Conservation (phyloP, 2,888 invertebrate species). For the Cancer borealis region DNA sequence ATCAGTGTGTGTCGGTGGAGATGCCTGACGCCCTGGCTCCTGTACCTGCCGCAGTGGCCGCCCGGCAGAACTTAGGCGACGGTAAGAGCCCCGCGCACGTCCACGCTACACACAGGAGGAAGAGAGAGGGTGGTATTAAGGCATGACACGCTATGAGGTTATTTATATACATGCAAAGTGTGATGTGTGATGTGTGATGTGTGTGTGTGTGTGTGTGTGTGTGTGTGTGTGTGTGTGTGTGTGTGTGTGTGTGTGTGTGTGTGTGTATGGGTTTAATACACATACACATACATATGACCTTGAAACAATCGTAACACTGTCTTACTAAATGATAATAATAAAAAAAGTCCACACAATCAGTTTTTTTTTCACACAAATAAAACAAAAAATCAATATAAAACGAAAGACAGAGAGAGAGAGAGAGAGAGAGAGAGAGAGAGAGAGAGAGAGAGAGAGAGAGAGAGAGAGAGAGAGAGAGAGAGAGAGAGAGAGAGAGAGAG, state of each 20-base stretch:
- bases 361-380: too few species aligned
- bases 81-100: neutral
- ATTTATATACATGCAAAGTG: neutral
- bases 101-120: neutral
- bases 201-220: neutral
- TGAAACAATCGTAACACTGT: too few species aligned
- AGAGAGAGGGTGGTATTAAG: neutral
- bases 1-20: neutral
- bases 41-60: neutral
- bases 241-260: conserved; percentile 4
- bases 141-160: neutral
- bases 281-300: too few species aligned
- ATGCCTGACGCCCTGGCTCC: neutral
- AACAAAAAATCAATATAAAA: neutral
- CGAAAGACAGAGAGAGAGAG: neutral
- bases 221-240: conserved; percentile 49
- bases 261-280: too few species aligned
- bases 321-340: too few species aligned
- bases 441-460: neutral
- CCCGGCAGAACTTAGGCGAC: neutral
- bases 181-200: neutral
- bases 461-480: neutral
- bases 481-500: neutral
- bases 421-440: neutral
- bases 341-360: too few species aligned